Evolutionary conservation across 2,888 invertebrate genomes (phyloP).

Genomic region (Lithosia quadra): DNA sequence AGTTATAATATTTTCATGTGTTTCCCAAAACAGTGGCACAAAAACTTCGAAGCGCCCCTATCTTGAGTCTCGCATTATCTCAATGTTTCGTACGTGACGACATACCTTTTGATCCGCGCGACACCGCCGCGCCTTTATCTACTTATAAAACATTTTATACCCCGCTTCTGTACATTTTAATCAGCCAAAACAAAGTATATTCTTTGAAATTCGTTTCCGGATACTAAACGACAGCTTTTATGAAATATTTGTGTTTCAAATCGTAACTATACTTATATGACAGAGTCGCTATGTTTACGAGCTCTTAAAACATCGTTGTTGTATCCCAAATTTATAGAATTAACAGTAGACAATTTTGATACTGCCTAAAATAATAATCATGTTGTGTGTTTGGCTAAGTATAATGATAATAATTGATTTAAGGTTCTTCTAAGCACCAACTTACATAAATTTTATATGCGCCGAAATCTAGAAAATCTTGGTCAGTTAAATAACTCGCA

Average conservation of each 20-base stretch:
- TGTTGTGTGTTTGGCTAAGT: no score
- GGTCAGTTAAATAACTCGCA: no score
- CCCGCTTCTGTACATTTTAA: slow-evolving; percentile 84
- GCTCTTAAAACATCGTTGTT: slow-evolving; percentile 45
- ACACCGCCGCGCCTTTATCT: slow-evolving; percentile 75
- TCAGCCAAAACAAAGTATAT: slow-evolving; percentile 74
- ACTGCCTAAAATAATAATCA: neutral
- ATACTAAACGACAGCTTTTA: slow-evolving; percentile 75
- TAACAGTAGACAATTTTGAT: neutral
- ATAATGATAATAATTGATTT: no score
- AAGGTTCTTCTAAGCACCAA: no score
- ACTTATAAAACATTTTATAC: slow-evolving; percentile 74
- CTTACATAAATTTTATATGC: no score
- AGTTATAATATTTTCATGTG: slow-evolving; percentile 67
- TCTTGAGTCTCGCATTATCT: slow-evolving; percentile 74
- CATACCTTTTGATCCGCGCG: slow-evolving; percentile 74
- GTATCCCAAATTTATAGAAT: slow-evolving; percentile 19
- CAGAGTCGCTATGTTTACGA: slow-evolving; percentile 48
- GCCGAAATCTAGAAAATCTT: no score
- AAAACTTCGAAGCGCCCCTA: slow-evolving; percentile 79
- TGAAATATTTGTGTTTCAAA: slow-evolving; percentile 63
- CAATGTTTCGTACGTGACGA: slow-evolving; percentile 78
- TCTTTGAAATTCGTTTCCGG: slow-evolving; percentile 79
- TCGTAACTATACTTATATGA: slow-evolving; percentile 50
- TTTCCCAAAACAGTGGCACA: slow-evolving; percentile 77